phyloP scores from a whole-genome alignment of 1,140 invertebrate species.

The Homarus americanus region DNA sequence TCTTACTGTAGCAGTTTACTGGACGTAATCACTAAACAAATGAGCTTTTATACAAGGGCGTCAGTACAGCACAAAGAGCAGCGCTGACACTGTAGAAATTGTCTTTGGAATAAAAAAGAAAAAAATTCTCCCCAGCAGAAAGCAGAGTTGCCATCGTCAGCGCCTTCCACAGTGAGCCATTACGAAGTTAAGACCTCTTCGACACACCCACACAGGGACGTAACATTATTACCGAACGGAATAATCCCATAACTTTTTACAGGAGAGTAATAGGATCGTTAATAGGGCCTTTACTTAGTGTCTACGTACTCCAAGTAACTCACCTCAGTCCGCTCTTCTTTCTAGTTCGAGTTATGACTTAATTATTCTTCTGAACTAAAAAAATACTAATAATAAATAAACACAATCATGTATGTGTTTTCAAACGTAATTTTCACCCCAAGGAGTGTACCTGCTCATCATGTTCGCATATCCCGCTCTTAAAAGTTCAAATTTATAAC shows the following conservation, averaged over 20 bases:
- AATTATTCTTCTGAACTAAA: too few species aligned
- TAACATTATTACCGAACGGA: background rate
- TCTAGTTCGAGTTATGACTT: too few species aligned
- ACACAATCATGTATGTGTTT: too few species aligned
- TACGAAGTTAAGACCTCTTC: background rate
- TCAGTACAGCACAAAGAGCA: background rate
- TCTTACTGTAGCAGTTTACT: too few species aligned
- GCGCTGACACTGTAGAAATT: background rate
- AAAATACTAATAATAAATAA: too few species aligned
- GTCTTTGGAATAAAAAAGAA: background rate
- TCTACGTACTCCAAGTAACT: too few species aligned
- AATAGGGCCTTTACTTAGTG: background rate
- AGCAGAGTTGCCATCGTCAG: background rate
- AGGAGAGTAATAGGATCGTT: background rate
- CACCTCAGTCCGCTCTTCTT: too few species aligned
- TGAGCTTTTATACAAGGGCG: background rate
- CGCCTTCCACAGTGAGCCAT: background rate
- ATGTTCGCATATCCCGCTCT: too few species aligned
- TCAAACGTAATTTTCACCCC: too few species aligned
- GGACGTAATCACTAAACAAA: background rate
- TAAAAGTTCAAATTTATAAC: too few species aligned
- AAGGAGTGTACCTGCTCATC: too few species aligned
- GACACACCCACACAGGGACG: background rate
- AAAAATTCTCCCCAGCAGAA: background rate
- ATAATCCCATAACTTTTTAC: background rate